Base-by-base conservation (phyloP, 2,797 vertebrate species). In the Carapus acus region DNA sequence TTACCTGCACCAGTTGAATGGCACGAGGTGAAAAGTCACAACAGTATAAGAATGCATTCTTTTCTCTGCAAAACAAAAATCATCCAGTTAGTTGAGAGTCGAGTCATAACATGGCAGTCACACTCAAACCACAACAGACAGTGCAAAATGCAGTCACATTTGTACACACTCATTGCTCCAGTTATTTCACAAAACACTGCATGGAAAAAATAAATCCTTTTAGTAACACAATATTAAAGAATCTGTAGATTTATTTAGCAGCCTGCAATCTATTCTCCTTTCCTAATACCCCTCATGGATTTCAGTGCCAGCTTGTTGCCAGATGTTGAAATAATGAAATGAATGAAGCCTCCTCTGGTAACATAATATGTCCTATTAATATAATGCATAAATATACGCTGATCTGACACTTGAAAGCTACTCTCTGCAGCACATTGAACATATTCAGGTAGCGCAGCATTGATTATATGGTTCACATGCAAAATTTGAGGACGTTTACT, bases 11-110 rank as follows among this genome's bases (percentile, higher is more conserved):
- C 55, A 96, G 79, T 63, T 91, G 86, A 75, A 96, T 83, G 29
- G 93, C 93, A 78, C 65, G 76, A 46, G 86, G 74, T 50, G 93
- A 92, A 81, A 98, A 96, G 87, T 97, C 93, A 86, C 92, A 96
- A 69, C 91, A 94, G 82, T 94, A 95, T 2, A 96, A 72, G 79
- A 93, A 96, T 21, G 84, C 74, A 44, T 83, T 76, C 37, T 81
- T 72, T 46, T 71, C 73, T 56, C 88, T 90, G 73, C 61, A 20
- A 66, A 69, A 62, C n/a, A 79, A 1, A 74, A 59, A n/a, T n/a
- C n/a, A n/a, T n/a, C n/a, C n/a, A n/a, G n/a, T n/a, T n/a, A n/a
- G n/a, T n/a, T n/a, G n/a, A n/a, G n/a, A n/a, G n/a, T n/a, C n/a
- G n/a, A n/a, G n/a, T n/a, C n/a, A n/a, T n/a, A n/a, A n/a, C n/a